phyloP scores from a whole-genome alignment of 2,888 invertebrate species.

The Ommatoiulus sabulosus region DNA sequence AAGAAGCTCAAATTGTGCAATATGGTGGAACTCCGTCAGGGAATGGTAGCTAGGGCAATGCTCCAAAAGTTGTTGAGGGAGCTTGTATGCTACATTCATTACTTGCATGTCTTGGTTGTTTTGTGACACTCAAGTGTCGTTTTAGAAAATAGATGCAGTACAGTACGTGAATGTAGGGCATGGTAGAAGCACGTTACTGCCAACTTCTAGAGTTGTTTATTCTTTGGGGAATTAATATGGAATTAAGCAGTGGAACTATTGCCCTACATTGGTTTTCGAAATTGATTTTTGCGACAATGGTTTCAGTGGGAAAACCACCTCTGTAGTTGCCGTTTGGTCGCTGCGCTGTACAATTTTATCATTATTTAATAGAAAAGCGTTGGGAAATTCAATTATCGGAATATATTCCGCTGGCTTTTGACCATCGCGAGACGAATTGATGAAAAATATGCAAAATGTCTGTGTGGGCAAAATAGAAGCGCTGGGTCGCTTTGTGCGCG shows the following conservation, averaged over 20 bases:
- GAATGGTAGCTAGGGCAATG: not conserved
- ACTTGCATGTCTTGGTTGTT: not conserved
- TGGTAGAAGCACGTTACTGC: not conserved
- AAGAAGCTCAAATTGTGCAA: not conserved
- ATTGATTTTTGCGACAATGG: constrained; percentile 40
- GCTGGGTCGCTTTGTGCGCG: not conserved
- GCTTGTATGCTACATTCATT: not conserved
- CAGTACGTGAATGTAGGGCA: not conserved
- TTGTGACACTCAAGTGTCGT: not conserved
- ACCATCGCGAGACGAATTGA: constrained; percentile 33
- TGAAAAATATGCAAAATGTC: constrained; percentile 8
- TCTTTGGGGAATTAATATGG: constrained; percentile 36
- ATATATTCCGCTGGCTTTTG: constrained; percentile 31
- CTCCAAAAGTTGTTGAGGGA: not conserved
- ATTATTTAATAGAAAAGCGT: constrained; percentile 30
- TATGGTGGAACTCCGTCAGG: not conserved
- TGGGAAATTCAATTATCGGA: constrained; percentile 40
- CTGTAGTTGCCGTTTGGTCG: not conserved
- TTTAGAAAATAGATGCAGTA: not conserved
- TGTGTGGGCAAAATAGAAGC: not conserved
- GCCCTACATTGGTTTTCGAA: constrained; percentile 30
- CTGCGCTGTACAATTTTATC: not conserved
- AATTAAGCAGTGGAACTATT: constrained; percentile 31
- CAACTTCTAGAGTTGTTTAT: constrained; percentile 15
- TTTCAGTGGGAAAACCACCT: not conserved